These are phyloP conservation scores for Thunnus albacares DNA, from an alignment of 2,797 vertebrate genomes.

Conservation along the genomic window DNA sequence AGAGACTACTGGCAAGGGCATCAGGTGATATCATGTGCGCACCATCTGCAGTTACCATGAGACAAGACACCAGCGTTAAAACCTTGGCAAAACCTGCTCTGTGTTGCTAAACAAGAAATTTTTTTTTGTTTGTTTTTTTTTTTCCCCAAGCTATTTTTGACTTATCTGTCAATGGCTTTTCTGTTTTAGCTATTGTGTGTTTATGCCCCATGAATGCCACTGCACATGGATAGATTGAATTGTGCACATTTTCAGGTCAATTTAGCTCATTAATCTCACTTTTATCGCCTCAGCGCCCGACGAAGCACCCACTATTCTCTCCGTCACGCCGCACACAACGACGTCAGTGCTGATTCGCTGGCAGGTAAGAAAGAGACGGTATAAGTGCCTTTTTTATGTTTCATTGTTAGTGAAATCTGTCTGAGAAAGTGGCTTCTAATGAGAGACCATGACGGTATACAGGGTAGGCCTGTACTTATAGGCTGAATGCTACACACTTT, in stretches of 20 bases:
- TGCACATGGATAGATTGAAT: conserved; percentile 41
- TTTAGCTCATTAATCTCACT: conserved; percentile 68
- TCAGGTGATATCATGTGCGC: conserved; percentile 66
- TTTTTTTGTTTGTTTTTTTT: not conserved
- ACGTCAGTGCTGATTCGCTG: conserved; percentile 96
- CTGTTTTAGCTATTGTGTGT: conserved; percentile 43
- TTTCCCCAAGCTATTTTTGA: conserved; percentile 37
- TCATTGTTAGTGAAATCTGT: conserved; percentile 44
- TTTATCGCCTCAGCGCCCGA: conserved; percentile 81
- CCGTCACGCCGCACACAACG: conserved; percentile 95
- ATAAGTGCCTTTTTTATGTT: conserved; percentile 2
- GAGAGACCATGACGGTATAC: conserved; percentile 23
- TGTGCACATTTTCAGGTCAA: conserved; percentile 68
- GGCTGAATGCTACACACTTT: conserved; percentile 20
- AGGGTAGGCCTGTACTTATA: conserved; percentile 44
- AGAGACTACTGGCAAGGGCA: conserved; percentile 43
- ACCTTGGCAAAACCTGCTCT: conserved; percentile 25
- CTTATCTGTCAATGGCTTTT: conserved; percentile 38
- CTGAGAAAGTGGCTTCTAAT: conserved; percentile 51
- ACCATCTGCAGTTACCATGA: conserved; percentile 60
- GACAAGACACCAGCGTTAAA: conserved; percentile 40
- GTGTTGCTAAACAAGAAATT: conserved; percentile 22
- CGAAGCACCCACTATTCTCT: conserved; percentile 90
- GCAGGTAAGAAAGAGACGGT: conserved; percentile 86
- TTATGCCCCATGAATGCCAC: conserved; percentile 71